phyloP scores from a whole-genome alignment of 2,888 invertebrate species.

The Atrina japonica region DNA sequence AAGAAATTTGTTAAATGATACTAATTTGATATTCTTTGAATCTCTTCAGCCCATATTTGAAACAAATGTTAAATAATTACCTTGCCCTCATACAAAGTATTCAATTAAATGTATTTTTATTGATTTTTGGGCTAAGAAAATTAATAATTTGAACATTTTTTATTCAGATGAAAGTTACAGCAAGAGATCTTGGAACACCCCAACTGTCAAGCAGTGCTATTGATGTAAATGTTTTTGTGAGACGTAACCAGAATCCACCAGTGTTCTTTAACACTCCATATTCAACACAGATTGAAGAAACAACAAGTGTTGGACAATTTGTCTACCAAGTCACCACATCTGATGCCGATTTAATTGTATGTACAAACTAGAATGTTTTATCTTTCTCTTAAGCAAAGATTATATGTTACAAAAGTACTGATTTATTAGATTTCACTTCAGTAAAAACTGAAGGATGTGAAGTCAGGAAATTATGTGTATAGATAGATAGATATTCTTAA shows the following conservation, averaged over 20 bases:
- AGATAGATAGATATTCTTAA: too few relatives aligned
- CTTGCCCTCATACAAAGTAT: too few relatives aligned
- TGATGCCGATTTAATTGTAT: constrained; percentile 60
- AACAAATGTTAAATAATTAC: too few relatives aligned
- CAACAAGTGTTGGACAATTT: constrained; percentile 38
- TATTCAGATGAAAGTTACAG: constrained; percentile 70
- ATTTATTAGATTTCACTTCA: too few relatives aligned
- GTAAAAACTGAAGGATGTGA: not conserved
- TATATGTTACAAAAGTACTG: too few relatives aligned
- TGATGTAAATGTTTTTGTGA: constrained; percentile 65
- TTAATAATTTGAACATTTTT: too few relatives aligned
- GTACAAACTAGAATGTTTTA: too few relatives aligned
- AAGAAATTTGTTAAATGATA: constrained; percentile 38
- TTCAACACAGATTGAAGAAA: constrained; percentile 55
- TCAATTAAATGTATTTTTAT: too few relatives aligned
- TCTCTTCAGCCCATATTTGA: too few relatives aligned
- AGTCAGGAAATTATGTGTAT: not conserved
- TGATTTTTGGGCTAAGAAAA: too few relatives aligned
- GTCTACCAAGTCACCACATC: constrained; percentile 64
- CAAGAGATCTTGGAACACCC: constrained; percentile 68
- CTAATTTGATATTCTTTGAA: too few relatives aligned
- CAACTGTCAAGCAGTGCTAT: constrained; percentile 55
- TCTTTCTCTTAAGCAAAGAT: too few relatives aligned
- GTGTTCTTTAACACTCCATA: constrained; percentile 64
- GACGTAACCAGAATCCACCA: constrained; percentile 67